Evolutionary conservation across 2,888 invertebrate species (phyloP), one percentile per base, ranked within the genome.

Genomic region (Acleris literana): DNA sequence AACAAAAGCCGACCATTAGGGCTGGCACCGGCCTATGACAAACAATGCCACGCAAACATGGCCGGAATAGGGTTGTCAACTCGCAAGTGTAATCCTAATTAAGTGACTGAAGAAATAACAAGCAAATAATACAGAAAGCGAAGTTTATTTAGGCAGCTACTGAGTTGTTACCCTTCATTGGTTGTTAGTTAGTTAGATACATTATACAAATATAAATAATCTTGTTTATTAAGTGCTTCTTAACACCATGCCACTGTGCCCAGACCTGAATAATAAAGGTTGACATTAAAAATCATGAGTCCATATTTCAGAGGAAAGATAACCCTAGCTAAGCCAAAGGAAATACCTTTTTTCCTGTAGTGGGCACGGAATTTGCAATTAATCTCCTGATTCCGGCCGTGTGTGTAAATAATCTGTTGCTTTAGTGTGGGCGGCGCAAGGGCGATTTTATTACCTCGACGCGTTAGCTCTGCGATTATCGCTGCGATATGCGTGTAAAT

Each of bases 1-100:
- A 87, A 87, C 87, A 88, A 88, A 85, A 83, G 80, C 79, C 75
- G 65, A 67, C 82, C 83, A 85, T 87, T 86, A 86, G 81, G 81
- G 82, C 70, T 84, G 80, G 73, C 74, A 39, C 39, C 39, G 39
- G 73, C 74, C 76, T 76, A 78, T 79, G 81, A 82, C 81, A 83
- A 86, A 85, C 81, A 85, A 80, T 81, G 76, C 71, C 71, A 70
- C 70, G 69, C 68, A 74, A 73, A 72, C 68, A 67, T 64, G 17
- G 65, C 46, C 59, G 55, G 55, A 53, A 49, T 68, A 79, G 76
- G 78, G 79, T 46, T 78, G 73, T 63, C 63, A 58, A 52, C 39
- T 13, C 55, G 46, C 52, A 66, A 66, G 55, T 54, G 51, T 66
- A 56, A 61, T 53, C 62, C 62, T 66, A 66, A 66, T 66, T 61